Evolutionary conservation across 2,797 vertebrate species (phyloP).

Genomic region (Pseudochromis fuscus): DNA sequence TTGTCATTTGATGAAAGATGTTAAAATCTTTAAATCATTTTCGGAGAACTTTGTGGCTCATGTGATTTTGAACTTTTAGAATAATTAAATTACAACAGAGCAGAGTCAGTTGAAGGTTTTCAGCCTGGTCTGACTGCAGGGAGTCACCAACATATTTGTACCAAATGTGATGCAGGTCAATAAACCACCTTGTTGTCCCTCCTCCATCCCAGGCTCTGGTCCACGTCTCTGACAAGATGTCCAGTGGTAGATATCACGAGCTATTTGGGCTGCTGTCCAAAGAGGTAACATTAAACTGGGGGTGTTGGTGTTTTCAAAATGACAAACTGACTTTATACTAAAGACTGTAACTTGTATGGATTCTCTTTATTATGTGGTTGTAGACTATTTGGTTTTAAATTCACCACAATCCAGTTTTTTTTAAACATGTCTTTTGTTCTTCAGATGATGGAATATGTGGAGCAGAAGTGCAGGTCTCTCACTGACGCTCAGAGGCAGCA

Average conservation of each 20-base stretch:
- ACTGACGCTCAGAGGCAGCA: conserved; percentile 45
- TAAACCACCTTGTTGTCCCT: neutral
- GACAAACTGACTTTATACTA: neutral
- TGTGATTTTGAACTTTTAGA: too few species aligned
- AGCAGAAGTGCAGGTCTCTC: conserved; percentile 61
- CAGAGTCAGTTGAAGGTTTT: too few species aligned
- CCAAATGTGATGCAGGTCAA: neutral
- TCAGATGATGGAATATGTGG: conserved; percentile 68
- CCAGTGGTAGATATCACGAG: conserved; percentile 60
- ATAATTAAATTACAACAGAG: too few species aligned
- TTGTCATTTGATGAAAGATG: too few species aligned
- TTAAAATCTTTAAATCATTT: too few species aligned
- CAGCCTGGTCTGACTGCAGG: too few species aligned
- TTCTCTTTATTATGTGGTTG: too few species aligned
- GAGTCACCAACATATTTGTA: neutral
- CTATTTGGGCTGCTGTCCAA: conserved; percentile 67
- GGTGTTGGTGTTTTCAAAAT: neutral
- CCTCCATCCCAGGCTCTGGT: conserved; percentile 68
- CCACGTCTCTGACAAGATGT: conserved; percentile 72
- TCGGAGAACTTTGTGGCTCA: too few species aligned
- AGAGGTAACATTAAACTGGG: conserved; percentile 57
- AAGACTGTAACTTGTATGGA: too few species aligned
- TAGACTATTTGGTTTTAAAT: neutral
- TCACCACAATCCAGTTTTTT: too few species aligned
- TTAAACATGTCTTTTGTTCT: conserved; percentile 14